Base-by-base conservation (phyloP, 2,113 vertebrate genomes). In the Sardina pilchardus region DNA sequence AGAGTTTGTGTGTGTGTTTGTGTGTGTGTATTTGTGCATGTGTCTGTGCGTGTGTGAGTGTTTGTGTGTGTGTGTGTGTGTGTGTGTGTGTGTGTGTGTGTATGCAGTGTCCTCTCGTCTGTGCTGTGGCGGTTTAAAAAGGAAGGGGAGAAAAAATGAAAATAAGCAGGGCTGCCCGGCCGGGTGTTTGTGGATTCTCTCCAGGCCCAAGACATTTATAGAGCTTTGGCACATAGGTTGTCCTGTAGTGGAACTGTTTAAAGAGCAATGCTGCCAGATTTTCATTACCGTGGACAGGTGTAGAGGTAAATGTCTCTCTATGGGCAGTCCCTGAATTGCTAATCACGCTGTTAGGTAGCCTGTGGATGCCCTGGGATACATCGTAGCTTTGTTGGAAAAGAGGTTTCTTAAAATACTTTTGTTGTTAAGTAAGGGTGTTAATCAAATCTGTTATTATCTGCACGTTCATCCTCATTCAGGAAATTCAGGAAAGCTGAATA, bases 201-300 rank as follows among this genome's bases (percentile, higher is more conserved):
- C 24, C 59, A 63, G 21, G 59, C 24, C 6, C 21, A 21, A 63
- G 59, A 63, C 59, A 24, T 24, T 63, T 63, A 63, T 63, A 63
- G 21, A 63, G 59, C 19, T 63, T 63, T 63, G 19, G 59, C 59
- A 63, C 59, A 63, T 24, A n/a, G 24, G 59, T 24, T 26, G 59
- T 24, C 24, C 59, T 63, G 50, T 53, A 63, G n/a, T 30, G 63
- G n/a, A n/a, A n/a, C n/a, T n/a, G n/a, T n/a, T n/a, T n/a, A n/a
- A n/a, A n/a, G n/a, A n/a, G n/a, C 24, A 30, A 71, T 26, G n/a
- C 24, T 71, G 63, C 63, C 63, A 71, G 63, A 30, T 71, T 71
- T 26, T 71, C 63, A 71, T 71, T 71, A 26, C 63, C 9, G 63
- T 71, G n/a, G 63, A 71, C 63, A 71, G 63, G 63, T 71, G 63